These are phyloP conservation scores for Cygnus buccinator DNA, from an alignment of 2,113 vertebrate species.

Conservation along the genomic window DNA sequence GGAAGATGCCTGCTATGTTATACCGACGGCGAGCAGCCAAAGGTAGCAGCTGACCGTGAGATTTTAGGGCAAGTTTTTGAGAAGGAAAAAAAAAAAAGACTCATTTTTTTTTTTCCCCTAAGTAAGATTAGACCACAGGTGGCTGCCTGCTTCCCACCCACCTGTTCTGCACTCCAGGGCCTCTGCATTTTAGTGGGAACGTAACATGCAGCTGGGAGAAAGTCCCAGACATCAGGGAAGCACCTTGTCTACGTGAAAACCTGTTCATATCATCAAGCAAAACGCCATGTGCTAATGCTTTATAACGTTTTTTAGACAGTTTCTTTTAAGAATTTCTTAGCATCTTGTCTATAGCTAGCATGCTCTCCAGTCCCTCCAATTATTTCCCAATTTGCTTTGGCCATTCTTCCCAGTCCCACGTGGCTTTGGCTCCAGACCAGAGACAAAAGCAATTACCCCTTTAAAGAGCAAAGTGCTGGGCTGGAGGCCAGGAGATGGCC, in stretches of 20 bases:
- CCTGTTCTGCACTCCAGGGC: neutral
- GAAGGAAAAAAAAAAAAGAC: neutral
- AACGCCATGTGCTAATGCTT: neutral
- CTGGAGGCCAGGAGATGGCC: neutral
- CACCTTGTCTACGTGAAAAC: neutral
- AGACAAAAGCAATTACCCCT: neutral
- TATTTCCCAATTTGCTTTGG: neutral
- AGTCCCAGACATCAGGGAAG: neutral
- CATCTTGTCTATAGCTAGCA: neutral
- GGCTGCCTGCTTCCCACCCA: neutral
- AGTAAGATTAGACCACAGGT: neutral
- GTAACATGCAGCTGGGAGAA: neutral
- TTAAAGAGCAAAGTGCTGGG: neutral
- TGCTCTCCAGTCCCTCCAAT: neutral
- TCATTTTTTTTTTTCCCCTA: neutral
- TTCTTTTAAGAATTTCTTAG: neutral
- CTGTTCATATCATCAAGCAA: neutral
- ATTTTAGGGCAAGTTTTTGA: neutral
- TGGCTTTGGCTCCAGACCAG: neutral
- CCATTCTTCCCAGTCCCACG: neutral
- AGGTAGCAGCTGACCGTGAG: neutral
- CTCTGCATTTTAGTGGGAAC: neutral
- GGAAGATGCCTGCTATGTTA: neutral
- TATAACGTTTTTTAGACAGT: neutral
- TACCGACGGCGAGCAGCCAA: neutral